phyloP scores from a whole-genome alignment of 2,888 invertebrate genomes.

The Athalia cordata region DNA sequence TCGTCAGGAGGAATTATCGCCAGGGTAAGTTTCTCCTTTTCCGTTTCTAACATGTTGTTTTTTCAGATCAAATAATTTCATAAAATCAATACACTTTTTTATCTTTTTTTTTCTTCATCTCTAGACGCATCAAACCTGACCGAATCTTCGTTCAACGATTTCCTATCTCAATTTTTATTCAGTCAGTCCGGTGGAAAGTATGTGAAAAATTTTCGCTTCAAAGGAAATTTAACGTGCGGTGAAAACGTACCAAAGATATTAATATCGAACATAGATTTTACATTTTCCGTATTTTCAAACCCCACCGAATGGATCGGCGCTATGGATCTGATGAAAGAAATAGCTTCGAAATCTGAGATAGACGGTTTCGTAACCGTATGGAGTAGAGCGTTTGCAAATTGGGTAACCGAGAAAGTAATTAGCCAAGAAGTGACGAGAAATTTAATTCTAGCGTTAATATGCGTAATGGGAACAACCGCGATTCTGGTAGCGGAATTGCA shows the following conservation, averaged over 20 bases:
- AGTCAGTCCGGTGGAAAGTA: constrained; percentile 82
- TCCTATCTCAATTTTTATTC: constrained; percentile 82
- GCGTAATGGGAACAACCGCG: constrained; percentile 87
- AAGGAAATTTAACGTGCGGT: constrained; percentile 79
- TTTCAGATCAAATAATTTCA: no score
- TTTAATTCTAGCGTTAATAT: constrained; percentile 83
- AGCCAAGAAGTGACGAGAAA: constrained; percentile 85
- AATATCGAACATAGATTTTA: constrained; percentile 80
- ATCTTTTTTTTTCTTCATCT: constrained; percentile 45
- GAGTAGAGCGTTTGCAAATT: constrained; percentile 83
- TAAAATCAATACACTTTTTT: no score
- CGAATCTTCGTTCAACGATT: constrained; percentile 74
- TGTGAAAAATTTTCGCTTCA: constrained; percentile 82
- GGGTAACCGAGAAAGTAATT: constrained; percentile 88
- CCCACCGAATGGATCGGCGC: constrained; percentile 84
- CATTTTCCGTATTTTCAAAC: constrained; percentile 77
- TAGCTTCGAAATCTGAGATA: constrained; percentile 78
- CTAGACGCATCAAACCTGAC: constrained; percentile 71
- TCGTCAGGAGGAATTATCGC: constrained; percentile 77
- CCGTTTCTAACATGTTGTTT: no score
- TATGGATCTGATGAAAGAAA: constrained; percentile 80
- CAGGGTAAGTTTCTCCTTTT: constrained; percentile 70
- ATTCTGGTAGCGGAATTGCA: constrained; percentile 85
- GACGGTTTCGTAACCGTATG: constrained; percentile 81
- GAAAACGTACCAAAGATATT: constrained; percentile 76